These are phyloP conservation scores for Mormyrus iriodes DNA, from an alignment of 2,113 vertebrate species.

Conservation along the genomic window DNA sequence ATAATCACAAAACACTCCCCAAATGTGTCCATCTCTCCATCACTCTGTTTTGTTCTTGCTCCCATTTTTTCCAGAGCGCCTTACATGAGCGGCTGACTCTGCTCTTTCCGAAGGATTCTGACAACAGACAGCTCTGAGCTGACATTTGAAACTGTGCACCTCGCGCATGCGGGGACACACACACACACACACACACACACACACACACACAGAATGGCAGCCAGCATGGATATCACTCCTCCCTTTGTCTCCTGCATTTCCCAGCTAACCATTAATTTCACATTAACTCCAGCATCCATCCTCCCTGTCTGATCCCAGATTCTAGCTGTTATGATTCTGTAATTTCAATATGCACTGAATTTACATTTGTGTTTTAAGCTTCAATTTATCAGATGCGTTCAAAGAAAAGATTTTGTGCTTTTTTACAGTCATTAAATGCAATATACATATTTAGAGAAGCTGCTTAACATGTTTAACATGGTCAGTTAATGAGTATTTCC, in stretches of 20 bases:
- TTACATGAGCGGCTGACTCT: constrained; percentile 11
- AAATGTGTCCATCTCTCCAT: not conserved
- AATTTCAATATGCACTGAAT: not conserved
- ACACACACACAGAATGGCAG: not conserved
- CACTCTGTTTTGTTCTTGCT: not conserved
- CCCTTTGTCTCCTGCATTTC: not conserved
- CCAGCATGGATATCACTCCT: no score
- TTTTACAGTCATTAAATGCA: not conserved
- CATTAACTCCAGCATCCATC: not conserved
- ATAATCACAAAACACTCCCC: not conserved
- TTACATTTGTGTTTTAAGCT: not conserved
- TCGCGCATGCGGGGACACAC: constrained; percentile 7
- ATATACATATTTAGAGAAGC: not conserved
- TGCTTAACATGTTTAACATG: not conserved
- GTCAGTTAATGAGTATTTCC: not conserved
- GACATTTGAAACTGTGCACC: constrained; percentile 16
- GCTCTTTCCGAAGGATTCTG: not conserved
- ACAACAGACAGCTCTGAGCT: constrained; percentile 11
- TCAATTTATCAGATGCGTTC: not conserved
- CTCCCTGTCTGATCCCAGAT: not conserved
- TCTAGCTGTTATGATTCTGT: not conserved
- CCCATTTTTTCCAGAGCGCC: not conserved
- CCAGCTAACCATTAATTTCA: not conserved
- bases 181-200: constrained; percentile 9
- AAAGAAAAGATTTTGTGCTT: not conserved